These are phyloP conservation scores for Microctenopoma lineatum DNA, from an alignment of 2,797 vertebrate genomes.

Conservation along the genomic window DNA sequence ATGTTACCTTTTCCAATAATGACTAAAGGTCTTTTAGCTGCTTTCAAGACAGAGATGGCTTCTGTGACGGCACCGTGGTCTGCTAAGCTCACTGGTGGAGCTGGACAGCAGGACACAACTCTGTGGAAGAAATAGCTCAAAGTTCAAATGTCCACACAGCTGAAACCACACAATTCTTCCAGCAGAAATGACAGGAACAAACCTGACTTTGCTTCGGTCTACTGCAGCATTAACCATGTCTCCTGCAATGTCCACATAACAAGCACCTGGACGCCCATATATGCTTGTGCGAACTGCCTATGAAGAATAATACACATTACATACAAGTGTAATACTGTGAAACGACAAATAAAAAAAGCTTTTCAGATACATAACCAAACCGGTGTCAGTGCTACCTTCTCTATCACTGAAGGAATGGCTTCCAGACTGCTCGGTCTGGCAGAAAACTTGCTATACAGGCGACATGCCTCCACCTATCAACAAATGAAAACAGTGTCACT, in stretches of 20 bases:
- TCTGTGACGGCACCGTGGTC: slow-evolving; percentile 74
- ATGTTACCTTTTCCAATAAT: slow-evolving; percentile 93
- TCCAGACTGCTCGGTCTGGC: slow-evolving; percentile 90
- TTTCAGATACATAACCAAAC: not conserved
- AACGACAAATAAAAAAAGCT: not conserved
- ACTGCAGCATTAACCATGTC: slow-evolving; percentile 91
- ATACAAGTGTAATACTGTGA: not conserved
- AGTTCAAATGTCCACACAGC: not conserved
- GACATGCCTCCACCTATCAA: slow-evolving; percentile 92
- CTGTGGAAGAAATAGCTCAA: slow-evolving; percentile 58
- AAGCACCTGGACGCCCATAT: slow-evolving; percentile 94
- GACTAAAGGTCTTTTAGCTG: slow-evolving; percentile 88
- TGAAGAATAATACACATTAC: slow-evolving; percentile 4
- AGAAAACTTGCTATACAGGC: slow-evolving; percentile 94
- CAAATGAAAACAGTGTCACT: slow-evolving; percentile 8
- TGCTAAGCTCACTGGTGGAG: slow-evolving; percentile 87
- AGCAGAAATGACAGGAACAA: slow-evolving; percentile 42
- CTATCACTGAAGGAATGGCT: slow-evolving; percentile 90
- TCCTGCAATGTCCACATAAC: slow-evolving; percentile 95
- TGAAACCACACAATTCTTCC: not conserved
- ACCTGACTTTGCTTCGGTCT: slow-evolving; percentile 88
- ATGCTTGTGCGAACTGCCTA: slow-evolving; percentile 94
- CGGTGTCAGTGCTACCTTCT: slow-evolving; percentile 86
- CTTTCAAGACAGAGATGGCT: slow-evolving; percentile 82
- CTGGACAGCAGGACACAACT: slow-evolving; percentile 83